Base-by-base conservation (phyloP, 2,888 invertebrate genomes). In the Cotesia congregata region DNA sequence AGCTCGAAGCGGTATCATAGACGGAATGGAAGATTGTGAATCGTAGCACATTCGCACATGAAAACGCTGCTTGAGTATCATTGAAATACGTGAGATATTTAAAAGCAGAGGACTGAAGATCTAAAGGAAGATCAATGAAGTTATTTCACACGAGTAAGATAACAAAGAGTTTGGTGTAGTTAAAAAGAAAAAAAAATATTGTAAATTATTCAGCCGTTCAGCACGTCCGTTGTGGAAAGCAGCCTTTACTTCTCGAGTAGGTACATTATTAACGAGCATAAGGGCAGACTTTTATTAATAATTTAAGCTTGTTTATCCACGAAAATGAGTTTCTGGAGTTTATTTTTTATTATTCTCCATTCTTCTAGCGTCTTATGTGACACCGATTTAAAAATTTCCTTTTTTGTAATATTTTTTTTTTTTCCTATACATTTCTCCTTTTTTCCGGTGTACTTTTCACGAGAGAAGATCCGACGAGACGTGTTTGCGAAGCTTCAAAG, bases 1-100 rank as follows among this genome's bases (percentile, higher is more conserved):
- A 78, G 77, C 65, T 65, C 12, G 65, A 9, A 38, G 65, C 1
- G 65, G 30, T 65, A 65, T 65, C 78, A 77, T 72, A 30, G 74
- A 75, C 74, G 17, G 17, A 17, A 74, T 65, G 50, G 65, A 77
- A 76, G 79, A 20, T 65, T 65, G 65, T 9, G 65, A 30, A 65
- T 65, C 12, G 65, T 65, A 20, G 38, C 65, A 65, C 30, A 65
- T 65, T 65, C 65, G 38, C 12, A 12, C 65, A 38, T 20, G 65
- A 65, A 65, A 65, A 65, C 30, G 9, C 30, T 12, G 65, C 30
- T 65, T 65, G 20, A 65, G 38, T 38, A 5, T 65, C 65, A 65
- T 30, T 65, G 38, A 38, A 65, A 65, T 65, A 30, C 38, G 65
- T 65, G 65, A 20, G 20, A 30, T 65, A 65, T 30, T 30, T 30